These are phyloP conservation scores for Agrilus cyanescens DNA, from an alignment of 2,888 invertebrate genomes.

Conservation along the genomic window DNA sequence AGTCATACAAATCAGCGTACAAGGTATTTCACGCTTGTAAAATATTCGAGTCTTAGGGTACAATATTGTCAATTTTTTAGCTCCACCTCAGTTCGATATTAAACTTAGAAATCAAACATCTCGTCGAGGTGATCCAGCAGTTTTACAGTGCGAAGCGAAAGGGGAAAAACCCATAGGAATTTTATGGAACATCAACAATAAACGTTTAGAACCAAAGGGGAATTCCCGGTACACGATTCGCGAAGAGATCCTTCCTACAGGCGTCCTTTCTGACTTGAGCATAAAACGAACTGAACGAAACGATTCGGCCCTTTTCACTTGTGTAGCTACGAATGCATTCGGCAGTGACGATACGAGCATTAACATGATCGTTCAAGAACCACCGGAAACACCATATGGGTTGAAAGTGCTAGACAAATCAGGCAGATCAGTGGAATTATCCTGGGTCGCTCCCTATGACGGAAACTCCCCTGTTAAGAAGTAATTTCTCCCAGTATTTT, in stretches of 20 bases:
- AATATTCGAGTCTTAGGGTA: background rate
- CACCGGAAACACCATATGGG: conserved; percentile 81
- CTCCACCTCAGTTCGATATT: conserved; percentile 87
- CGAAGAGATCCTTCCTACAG: conserved; percentile 78
- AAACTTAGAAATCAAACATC: conserved; percentile 87
- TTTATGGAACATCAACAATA: conserved; percentile 90
- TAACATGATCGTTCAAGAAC: conserved; percentile 89
- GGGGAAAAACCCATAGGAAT: conserved; percentile 93
- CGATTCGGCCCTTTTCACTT: conserved; percentile 82
- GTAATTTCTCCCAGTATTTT: conserved; percentile 12
- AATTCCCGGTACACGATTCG: conserved; percentile 77
- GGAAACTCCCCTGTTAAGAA: conserved; percentile 83
- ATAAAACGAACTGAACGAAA: conserved; percentile 81
- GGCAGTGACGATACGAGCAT: conserved; percentile 93
- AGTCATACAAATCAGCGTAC: conserved; percentile 85
- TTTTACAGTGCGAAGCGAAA: conserved; percentile 83
- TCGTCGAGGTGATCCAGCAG: conserved; percentile 80
- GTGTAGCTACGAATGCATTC: conserved; percentile 86
- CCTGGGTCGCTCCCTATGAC: conserved; percentile 87
- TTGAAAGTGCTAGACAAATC: conserved; percentile 82
- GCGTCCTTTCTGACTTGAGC: conserved; percentile 78
- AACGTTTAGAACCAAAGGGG: conserved; percentile 81
- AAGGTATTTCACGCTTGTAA: conserved; percentile 46
- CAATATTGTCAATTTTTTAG: conserved; percentile 35
- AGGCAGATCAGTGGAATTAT: conserved; percentile 78